These are phyloP conservation scores for Pocillopora damicornis DNA, from an alignment of 64 coral and sea anemone genomes.

Conservation along the genomic window DNA sequence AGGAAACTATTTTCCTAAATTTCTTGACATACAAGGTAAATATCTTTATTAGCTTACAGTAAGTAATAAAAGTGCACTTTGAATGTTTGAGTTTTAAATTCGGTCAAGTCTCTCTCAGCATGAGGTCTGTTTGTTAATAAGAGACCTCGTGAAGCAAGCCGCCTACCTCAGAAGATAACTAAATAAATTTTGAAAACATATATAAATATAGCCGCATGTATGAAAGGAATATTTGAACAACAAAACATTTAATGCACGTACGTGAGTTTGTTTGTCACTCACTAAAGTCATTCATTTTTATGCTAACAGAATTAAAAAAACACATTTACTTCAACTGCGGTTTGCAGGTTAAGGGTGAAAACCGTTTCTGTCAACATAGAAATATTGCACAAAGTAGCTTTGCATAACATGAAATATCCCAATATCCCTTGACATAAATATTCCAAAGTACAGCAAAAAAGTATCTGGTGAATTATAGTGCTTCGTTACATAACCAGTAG, in stretches of 20 bases:
- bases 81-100: not conserved
- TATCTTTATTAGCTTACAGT: not conserved
- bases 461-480: no score
- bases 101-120: not conserved
- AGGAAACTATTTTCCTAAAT: not conserved
- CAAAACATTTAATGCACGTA: not conserved
- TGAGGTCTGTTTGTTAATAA: not conserved
- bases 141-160: slow-evolving; percentile 10
- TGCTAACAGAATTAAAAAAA: not conserved
- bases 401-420: not conserved
- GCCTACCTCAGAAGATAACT: slow-evolving; percentile 10
- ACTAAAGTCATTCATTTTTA: not conserved
- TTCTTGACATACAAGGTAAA: not conserved
- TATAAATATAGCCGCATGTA: not conserved
- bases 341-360: no score
- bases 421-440: no score
- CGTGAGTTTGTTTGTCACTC: no score
- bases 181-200: not conserved
- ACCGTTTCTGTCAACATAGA: not conserved
- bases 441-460: no score
- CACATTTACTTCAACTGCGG: not conserved
- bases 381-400: not conserved
- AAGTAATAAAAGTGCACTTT: not conserved
- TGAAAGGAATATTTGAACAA: not conserved
- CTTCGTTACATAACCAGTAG: no score